Evolutionary conservation across 2,888 invertebrate species (phyloP), one percentile per base, ranked within the genome.

Genomic region (Apotomis betuletana): DNA sequence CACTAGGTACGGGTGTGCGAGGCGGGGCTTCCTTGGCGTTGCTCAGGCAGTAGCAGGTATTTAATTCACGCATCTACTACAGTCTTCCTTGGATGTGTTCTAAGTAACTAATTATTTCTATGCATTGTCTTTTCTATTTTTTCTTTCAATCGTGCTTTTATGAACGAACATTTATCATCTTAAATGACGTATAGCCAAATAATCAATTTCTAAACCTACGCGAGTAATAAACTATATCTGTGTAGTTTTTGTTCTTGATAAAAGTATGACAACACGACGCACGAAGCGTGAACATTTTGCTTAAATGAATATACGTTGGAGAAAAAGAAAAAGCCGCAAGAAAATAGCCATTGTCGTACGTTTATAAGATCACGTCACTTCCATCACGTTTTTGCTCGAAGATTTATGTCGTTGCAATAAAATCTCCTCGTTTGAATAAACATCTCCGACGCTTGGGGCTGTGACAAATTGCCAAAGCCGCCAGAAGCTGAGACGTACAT

Each of bases 371-470:
- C 83, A 81, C 84, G 88, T 88, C 89, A 88, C 85, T 90, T 83
- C 85, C 87, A 89, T 87, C 86, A 85, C 85, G 86, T 84, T 84
- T 85, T 85, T 80, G 79, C 79, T 74, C 77, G 79, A 87, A 90
- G 89, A 90, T 90, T 91, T 89, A 91, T 90, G 88, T 89, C 85
- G 85, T 90, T 89, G 89, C 90, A 90, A 92, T 91, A 90, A 91
- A 91, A 91, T 90, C 87, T 88, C 87, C 85, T 89, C 88, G 88
- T 91, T 91, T 90, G 92, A 91, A 92, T 92, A 91, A 92, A 91
- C 90, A 92, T 90, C 88, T 87, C 86, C 80, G 78, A 78, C 76
- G 82, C 78, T 79, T 83, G 83, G 82, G 82, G 83, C 86, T 84
- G 90, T 92, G 90, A 92, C 90, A 92, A 92, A 92, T 91, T 86